Percentiles rank a stretch among this genome's conserved stretches.
These are phyloP conservation scores for Mus spretus DNA, from an alignment of 2,797 vertebrate genomes.

Conservation along the genomic window DNA sequence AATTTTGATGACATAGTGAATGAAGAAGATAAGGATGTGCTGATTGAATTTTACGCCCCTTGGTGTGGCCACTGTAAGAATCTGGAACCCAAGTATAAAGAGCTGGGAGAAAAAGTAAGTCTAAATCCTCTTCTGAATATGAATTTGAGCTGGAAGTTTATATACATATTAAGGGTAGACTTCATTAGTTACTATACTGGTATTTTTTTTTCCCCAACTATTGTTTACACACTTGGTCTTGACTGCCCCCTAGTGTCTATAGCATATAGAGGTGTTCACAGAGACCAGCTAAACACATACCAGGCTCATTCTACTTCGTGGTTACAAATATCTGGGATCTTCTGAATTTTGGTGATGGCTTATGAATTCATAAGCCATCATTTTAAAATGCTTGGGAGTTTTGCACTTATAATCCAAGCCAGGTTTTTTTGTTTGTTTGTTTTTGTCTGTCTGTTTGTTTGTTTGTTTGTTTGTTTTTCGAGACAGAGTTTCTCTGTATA, in stretches of 20 bases:
- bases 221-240: slow-evolving; percentile 26
- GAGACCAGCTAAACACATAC: not conserved
- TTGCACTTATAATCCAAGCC: not conserved
- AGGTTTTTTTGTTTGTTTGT: no score
- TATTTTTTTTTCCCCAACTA: not conserved
- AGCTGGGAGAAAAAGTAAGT: slow-evolving; percentile 97
- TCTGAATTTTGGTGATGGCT: slow-evolving; percentile 57
- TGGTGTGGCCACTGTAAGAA: slow-evolving; percentile 99
- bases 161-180: not conserved
- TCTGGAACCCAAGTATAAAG: slow-evolving; percentile 98
- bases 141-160: slow-evolving; percentile 35
- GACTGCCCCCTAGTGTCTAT: slow-evolving; percentile 23
- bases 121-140: slow-evolving; percentile 19
- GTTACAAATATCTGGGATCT: slow-evolving; percentile 43
- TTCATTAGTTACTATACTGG: slow-evolving; percentile 31
- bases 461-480: no score
- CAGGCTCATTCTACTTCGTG: not conserved
- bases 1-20: slow-evolving; percentile 95
- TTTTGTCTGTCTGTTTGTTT: no score
- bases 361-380: slow-evolving; percentile 37
- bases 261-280: not conserved
- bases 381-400: slow-evolving; percentile 12
- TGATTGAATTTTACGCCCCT: slow-evolving; percentile 98
- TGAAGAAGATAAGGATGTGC: slow-evolving; percentile 96
- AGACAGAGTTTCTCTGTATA: no score